Base-by-base conservation (phyloP, 1,140 invertebrate species). In the Adoxophyes honmai region DNA sequence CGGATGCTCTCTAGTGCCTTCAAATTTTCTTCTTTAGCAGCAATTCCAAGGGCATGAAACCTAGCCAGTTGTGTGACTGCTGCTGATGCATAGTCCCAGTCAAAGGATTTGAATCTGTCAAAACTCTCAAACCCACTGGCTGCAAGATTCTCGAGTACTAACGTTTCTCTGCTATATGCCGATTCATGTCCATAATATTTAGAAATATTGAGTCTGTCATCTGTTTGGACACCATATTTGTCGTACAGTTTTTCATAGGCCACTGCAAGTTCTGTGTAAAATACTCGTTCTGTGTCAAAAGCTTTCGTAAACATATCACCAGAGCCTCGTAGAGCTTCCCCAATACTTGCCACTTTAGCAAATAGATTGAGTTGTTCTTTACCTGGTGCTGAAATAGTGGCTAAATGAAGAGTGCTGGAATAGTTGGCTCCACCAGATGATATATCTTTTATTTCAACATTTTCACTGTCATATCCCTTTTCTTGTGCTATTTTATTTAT, bases 281-380 rank as follows among this genome's bases (percentile, higher is more conserved):
- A 38, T 4, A 54, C 56, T 0, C 16, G 8, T 55, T 70, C 67
- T 0, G 52, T 61, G 3, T 21, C 15, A 39, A 51, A 69, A 7
- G 63, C 10, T 8, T 21, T 11, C 2, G n/a, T 39, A 6, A 39
- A 15, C 4, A 39, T 15, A 0, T 39, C 33, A 6, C 6, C 13
- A 0, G 34, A 15, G 0, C 33, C 5, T 21, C 79, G 56, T 21
- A 77, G 60, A 4, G 67, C 65, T 18, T 85, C 75, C 0, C 70
- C 67, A 0, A 77, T 16, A 2, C 37, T 60, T 0, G 76, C 70
- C 0, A 83, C 66, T 68, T 85, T 85, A 0, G 71, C 68, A 52
- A 85, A 85, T 4, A 85, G 18, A 9, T 70, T 69, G 0, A 83
- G 28, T 1, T 70, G 66, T 33, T 66, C 52, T 33, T 62, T 73